Conservation (phyloP, 2,888 invertebrate genomes). For the Encarsia formosa region DNA sequence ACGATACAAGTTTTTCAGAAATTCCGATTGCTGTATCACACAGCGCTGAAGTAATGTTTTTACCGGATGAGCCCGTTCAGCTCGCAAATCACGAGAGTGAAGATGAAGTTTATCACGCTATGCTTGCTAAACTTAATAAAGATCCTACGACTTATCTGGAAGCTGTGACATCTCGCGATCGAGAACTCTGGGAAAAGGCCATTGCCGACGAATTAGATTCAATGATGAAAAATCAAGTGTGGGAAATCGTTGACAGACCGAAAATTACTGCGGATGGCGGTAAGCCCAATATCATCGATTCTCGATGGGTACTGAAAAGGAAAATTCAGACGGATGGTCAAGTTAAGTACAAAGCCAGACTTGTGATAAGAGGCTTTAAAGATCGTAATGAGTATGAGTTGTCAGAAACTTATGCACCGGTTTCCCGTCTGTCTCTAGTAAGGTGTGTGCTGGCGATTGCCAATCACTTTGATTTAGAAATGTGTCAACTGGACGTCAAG, state of each 20-base stretch:
- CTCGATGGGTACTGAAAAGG: not conserved
- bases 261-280: not conserved
- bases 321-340: not conserved
- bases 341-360: not conserved
- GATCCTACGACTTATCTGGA: constrained; percentile 19
- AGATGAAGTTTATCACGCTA: not conserved
- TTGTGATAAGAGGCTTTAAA: too few species aligned
- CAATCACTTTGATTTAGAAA: too few species aligned
- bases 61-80: too few species aligned
- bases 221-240: constrained; percentile 21
- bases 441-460: not conserved
- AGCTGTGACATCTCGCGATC: constrained; percentile 14
- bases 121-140: constrained; percentile 12
- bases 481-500: too few species aligned
- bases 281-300: constrained; percentile 24
- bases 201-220: too few species aligned
- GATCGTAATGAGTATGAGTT: too few species aligned
- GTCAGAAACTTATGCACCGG: too few species aligned
- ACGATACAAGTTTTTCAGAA: not conserved
- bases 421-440: too few species aligned
- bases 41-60: too few species aligned
- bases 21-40: too few species aligned
- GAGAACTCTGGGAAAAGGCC: constrained; percentile 5
- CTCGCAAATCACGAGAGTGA: not conserved
- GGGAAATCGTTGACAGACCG: constrained; percentile 16